Percentiles rank a stretch among this genome's conserved stretches.
phyloP scores from a whole-genome alignment of 2,888 invertebrate genomes.

The Cosmopolites sordidus region DNA sequence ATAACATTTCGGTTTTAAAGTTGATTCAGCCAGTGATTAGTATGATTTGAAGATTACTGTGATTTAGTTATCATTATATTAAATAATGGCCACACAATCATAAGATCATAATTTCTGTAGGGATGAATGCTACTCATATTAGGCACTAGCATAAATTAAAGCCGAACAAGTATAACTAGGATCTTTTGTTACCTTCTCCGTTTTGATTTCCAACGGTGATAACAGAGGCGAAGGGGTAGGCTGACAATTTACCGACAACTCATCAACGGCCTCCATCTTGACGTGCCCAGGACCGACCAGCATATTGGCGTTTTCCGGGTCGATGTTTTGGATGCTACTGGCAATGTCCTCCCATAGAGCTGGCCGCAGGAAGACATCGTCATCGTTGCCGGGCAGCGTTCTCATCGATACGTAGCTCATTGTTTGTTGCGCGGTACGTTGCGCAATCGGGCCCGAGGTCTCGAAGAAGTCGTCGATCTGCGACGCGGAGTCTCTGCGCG shows the following conservation, averaged over 20 bases:
- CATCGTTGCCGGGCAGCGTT: slow-evolving; percentile 56
- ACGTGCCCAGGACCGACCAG: slow-evolving; percentile 64
- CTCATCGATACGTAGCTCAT: slow-evolving; percentile 56
- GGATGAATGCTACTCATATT: too few relatives aligned
- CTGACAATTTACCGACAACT: slow-evolving; percentile 50
- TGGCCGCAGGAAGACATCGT: slow-evolving; percentile 81
- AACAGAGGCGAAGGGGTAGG: slow-evolving; percentile 72
- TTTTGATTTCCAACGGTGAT: slow-evolving; percentile 77
- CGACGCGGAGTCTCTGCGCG: slow-evolving; percentile 57
- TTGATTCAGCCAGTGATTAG: too few relatives aligned
- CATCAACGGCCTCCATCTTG: slow-evolving; percentile 74
- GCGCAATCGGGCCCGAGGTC: slow-evolving; percentile 41
- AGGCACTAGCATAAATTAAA: too few relatives aligned
- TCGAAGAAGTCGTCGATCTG: slow-evolving; percentile 67
- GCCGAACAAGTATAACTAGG: too few relatives aligned
- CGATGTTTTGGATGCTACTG: slow-evolving; percentile 84
- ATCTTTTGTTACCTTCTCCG: slow-evolving; percentile 63
- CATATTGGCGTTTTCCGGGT: slow-evolving; percentile 87
- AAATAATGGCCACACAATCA: too few relatives aligned
- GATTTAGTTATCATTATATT: too few relatives aligned
- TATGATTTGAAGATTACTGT: too few relatives aligned
- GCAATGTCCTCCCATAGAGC: slow-evolving; percentile 91
- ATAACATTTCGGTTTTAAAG: too few relatives aligned
- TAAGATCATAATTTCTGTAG: too few relatives aligned
- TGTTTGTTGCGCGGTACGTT: slow-evolving; percentile 29